These are phyloP conservation scores for Formica selysi DNA, from an alignment of 1,140 invertebrate species.

Conservation along the genomic window DNA sequence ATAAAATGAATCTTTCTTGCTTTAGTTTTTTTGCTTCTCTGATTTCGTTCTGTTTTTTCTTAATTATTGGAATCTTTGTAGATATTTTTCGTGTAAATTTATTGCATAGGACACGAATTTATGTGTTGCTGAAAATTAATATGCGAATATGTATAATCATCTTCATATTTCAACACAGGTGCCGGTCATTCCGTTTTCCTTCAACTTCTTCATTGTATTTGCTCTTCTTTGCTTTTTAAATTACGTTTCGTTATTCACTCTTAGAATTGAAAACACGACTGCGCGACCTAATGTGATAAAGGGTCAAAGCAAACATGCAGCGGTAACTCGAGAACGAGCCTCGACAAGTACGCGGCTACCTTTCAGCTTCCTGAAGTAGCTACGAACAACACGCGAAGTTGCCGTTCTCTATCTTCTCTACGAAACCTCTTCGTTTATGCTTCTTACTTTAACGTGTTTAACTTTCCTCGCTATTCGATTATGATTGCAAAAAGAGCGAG, in stretches of 20 bases:
- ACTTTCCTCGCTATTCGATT: slow-evolving; percentile 42
- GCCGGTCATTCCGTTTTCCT: not conserved
- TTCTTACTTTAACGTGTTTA: slow-evolving; percentile 33
- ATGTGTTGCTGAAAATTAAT: not conserved
- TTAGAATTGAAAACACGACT: slow-evolving; percentile 41
- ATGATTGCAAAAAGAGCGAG: slow-evolving; percentile 6
- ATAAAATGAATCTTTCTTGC: slow-evolving; percentile 2
- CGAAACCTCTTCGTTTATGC: slow-evolving; percentile 25
- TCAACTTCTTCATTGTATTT: slow-evolving; percentile 28
- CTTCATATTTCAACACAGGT: slow-evolving; percentile 21
- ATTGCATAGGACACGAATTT: not conserved
- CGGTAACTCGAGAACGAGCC: slow-evolving; percentile 37
- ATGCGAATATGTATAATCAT: slow-evolving; percentile 22
- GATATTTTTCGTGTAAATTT: not conserved
- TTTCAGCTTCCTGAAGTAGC: slow-evolving; percentile 60
- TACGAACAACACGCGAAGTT: slow-evolving; percentile 59
- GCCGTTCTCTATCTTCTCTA: slow-evolving; percentile 51
- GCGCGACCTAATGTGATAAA: slow-evolving; percentile 54
- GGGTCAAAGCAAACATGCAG: slow-evolving; percentile 56
- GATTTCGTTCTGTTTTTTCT: not conserved
- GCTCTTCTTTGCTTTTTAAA: slow-evolving; percentile 16
- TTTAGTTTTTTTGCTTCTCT: not conserved
- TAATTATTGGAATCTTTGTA: slow-evolving; percentile 9
- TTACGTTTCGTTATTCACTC: slow-evolving; percentile 43
- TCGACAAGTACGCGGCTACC: slow-evolving; percentile 60